phyloP scores from a whole-genome alignment of 2,888 invertebrate genomes.

The Hydriomena furcata region DNA sequence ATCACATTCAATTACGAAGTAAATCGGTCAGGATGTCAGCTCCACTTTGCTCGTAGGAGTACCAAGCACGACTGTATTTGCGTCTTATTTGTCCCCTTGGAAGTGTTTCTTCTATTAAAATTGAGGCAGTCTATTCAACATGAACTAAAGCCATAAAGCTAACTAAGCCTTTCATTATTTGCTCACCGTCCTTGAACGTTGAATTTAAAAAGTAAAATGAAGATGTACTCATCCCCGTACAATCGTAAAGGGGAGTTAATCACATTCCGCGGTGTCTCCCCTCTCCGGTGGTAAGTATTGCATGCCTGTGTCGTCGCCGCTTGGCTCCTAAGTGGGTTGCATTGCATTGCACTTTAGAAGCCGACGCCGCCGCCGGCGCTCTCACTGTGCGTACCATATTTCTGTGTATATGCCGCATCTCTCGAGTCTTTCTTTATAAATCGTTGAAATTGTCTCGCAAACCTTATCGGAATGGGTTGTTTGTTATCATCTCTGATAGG shows the following conservation, averaged over 20 bases:
- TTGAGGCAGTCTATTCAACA: constrained; percentile 5
- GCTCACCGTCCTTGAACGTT: constrained; percentile 21
- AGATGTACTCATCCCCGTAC: constrained; percentile 48
- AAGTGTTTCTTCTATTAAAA: constrained; percentile 6
- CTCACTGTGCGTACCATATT: constrained; percentile 7
- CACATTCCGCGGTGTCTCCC: constrained; percentile 67
- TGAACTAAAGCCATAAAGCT: constrained; percentile 3
- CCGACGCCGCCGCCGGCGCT: constrained; percentile 1
- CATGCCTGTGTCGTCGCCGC: constrained; percentile 47
- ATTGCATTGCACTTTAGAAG: constrained; percentile 43
- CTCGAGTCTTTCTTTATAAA: constrained; percentile 1
- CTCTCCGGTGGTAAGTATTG: constrained; percentile 50
- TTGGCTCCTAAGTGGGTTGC: constrained; percentile 46
- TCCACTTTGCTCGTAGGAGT: constrained; percentile 39
- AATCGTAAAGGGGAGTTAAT: constrained; percentile 66
- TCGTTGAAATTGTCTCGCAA: not conserved
- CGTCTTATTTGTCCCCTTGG: constrained; percentile 35
- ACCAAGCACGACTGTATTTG: constrained; percentile 28
- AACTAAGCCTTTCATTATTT: constrained; percentile 16
- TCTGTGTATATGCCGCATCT: constrained; percentile 10
- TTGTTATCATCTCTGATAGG: constrained; percentile 11
- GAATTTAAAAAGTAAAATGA: constrained; percentile 41
- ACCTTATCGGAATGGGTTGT: no score
- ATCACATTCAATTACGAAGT: constrained; percentile 63
- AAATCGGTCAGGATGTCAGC: constrained; percentile 61